Conservation (phyloP, 1,140 invertebrate species). For the Manduca sexta region DNA sequence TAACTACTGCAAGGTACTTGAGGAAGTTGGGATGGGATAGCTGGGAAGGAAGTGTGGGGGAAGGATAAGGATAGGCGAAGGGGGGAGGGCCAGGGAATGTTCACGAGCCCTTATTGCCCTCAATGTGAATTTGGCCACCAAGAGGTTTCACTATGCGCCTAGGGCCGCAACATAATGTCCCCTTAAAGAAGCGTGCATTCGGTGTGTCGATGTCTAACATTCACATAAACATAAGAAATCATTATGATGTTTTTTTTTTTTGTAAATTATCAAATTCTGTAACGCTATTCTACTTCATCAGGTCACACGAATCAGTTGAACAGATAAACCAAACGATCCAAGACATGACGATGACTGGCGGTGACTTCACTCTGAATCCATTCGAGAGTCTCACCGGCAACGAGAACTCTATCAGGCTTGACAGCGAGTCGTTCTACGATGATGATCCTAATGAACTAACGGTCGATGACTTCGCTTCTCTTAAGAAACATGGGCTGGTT, state of each 20-base stretch:
- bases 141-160: too few relatives aligned
- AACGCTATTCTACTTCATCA: constrained; percentile 4
- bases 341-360: constrained; percentile 66
- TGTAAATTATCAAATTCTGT: too few relatives aligned
- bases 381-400: constrained; percentile 51
- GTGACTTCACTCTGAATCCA: constrained; percentile 62
- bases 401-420: constrained; percentile 55
- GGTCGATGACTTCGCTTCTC: constrained; percentile 61
- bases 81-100: too few relatives aligned
- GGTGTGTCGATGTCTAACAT: background rate
- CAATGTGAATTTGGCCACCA: too few relatives aligned
- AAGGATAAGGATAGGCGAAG: too few relatives aligned
- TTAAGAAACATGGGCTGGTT: constrained; percentile 64
- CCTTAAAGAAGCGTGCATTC: background rate
- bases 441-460: constrained; percentile 56
- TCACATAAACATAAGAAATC: background rate
- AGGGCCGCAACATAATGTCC: background rate
- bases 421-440: constrained; percentile 52
- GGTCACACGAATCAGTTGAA: constrained; percentile 57
- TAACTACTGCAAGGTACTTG: too few relatives aligned
- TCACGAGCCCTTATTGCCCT: too few relatives aligned
- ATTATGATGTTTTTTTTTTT: background rate
- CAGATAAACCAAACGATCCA: constrained; percentile 69
- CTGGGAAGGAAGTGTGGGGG: too few relatives aligned
- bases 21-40: too few relatives aligned